phyloP scores from a whole-genome alignment of 2,888 invertebrate species.

The Tipula helvola region DNA sequence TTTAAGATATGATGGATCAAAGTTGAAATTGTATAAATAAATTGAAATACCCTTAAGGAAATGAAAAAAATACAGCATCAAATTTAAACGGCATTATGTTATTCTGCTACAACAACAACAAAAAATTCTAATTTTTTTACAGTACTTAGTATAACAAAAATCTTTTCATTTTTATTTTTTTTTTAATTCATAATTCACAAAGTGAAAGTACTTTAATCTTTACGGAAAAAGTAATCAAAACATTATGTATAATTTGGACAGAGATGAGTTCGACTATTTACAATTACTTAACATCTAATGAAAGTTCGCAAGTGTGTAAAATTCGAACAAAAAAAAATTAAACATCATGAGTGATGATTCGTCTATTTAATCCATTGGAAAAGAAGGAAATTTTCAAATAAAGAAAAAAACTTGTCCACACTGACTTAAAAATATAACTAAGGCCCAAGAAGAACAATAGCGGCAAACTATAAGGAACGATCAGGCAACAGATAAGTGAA shows the following conservation, averaged over 20 bases:
- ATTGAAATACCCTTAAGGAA: conserved; percentile 4
- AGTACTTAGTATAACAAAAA: not conserved
- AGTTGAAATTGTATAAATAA: not conserved
- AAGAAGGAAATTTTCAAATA: too few species aligned
- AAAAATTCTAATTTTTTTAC: not conserved
- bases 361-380: too few species aligned
- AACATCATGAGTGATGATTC: too few species aligned
- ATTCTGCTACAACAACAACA: not conserved
- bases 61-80: not conserved
- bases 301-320: too few species aligned
- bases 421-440: too few species aligned
- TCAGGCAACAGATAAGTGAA: too few species aligned
- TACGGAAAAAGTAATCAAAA: not conserved
- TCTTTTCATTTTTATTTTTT: not conserved
- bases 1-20: conserved; percentile 4
- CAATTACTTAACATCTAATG: too few species aligned
- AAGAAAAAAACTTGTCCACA: too few species aligned
- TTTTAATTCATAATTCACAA: not conserved
- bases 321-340: too few species aligned
- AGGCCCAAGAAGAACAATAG: too few species aligned
- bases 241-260: not conserved
- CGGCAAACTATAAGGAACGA: too few species aligned
- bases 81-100: not conserved
- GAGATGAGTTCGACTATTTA: not conserved
- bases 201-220: not conserved